Evolutionary conservation across 2,888 invertebrate species (phyloP).

Genomic region (Cyclophora albipunctata): DNA sequence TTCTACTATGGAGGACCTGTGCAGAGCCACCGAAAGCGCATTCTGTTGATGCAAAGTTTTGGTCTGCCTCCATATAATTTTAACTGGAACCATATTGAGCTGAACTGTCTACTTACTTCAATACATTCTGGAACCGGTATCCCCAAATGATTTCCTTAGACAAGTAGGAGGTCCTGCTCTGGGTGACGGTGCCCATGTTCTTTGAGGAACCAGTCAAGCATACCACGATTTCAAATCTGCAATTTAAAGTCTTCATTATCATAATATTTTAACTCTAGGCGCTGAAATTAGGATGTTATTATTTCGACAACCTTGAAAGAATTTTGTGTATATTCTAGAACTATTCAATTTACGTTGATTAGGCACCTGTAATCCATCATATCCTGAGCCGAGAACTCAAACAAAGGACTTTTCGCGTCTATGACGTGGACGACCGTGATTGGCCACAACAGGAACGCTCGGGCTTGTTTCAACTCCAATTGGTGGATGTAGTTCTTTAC

Average conservation of each 20-base stretch:
- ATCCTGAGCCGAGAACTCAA: slow-evolving; percentile 84
- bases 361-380: slow-evolving; percentile 77
- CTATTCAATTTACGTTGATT: too few species aligned
- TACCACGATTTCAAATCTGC: slow-evolving; percentile 86
- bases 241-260: too few species aligned
- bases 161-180: slow-evolving; percentile 85
- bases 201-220: slow-evolving; percentile 88
- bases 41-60: too few species aligned
- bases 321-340: too few species aligned
- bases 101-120: slow-evolving; percentile 57
- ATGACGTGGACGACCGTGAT: slow-evolving; percentile 90
- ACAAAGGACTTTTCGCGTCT: slow-evolving; percentile 84
- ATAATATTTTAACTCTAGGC: too few species aligned
- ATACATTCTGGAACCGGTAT: slow-evolving; percentile 82
- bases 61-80: too few species aligned
- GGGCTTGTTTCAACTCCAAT: slow-evolving; percentile 78
- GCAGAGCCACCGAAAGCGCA: too few species aligned
- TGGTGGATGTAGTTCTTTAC: slow-evolving; percentile 83
- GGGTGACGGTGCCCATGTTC: slow-evolving; percentile 83
- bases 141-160: slow-evolving; percentile 91
- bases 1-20: too few species aligned
- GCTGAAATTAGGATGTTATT: too few species aligned
- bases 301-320: too few species aligned
- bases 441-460: slow-evolving; percentile 90
- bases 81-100: too few species aligned